These are phyloP conservation scores for Erythrocebus patas DNA, from an alignment of 2,113 vertebrate genomes.

Conservation along the genomic window DNA sequence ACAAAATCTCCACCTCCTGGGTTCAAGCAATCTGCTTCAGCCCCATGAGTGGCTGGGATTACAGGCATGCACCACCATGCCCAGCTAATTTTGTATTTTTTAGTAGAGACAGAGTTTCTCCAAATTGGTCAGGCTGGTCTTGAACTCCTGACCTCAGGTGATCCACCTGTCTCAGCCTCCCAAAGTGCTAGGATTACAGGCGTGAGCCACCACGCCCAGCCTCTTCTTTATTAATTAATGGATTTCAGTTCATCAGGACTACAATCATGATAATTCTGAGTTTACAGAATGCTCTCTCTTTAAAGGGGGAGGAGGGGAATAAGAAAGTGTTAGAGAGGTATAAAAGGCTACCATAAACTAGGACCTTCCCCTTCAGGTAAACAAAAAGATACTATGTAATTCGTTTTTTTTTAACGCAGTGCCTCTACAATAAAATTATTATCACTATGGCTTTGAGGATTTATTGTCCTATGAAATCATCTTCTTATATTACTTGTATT, in stretches of 20 bases:
- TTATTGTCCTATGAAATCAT: background rate
- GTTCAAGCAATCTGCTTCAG: no score
- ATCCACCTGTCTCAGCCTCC: no score
- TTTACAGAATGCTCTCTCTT: background rate
- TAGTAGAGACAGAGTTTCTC: no score
- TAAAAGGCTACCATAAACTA: background rate
- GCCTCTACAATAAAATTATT: background rate
- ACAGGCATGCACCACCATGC: no score
- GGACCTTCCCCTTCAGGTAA: background rate
- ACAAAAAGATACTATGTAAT: background rate
- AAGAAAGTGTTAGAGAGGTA: background rate
- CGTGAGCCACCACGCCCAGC: no score
- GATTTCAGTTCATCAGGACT: background rate
- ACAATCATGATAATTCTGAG: background rate
- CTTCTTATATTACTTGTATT: background rate
- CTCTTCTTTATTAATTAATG: background rate
- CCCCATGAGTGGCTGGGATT: no score
- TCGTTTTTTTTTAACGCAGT: background rate
- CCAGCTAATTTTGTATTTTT: no score
- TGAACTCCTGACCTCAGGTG: no score
- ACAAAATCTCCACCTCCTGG: no score
- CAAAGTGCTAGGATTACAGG: no score
- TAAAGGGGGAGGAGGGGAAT: background rate
- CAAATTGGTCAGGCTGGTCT: no score
- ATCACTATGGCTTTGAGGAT: background rate